Evolutionary conservation across 2,797 vertebrate genomes (phyloP).

Genomic region (Muraenolepis orangiensis): DNA sequence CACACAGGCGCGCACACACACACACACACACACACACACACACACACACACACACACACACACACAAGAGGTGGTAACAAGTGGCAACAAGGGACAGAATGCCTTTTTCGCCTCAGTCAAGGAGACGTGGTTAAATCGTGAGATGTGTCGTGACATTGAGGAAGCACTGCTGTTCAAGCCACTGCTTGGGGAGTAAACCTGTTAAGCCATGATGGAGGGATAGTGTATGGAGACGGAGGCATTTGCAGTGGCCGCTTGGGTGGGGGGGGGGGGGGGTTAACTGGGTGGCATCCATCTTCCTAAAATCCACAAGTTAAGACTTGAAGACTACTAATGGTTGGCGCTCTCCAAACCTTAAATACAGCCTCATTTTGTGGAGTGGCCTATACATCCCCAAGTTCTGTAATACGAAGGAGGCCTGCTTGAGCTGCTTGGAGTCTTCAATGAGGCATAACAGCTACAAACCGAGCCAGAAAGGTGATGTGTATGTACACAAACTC

Average conservation of each 20-base stretch:
- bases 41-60: not conserved
- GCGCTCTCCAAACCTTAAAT: too few relatives aligned
- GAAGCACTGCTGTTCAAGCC: constrained; percentile 12
- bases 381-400: not conserved
- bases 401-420: not conserved
- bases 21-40: not conserved
- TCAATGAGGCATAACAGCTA: not conserved
- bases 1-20: too few relatives aligned
- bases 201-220: not conserved
- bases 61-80: not conserved
- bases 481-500: not conserved
- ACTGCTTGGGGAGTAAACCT: not conserved
- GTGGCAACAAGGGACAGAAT: not conserved
- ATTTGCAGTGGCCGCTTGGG: too few relatives aligned
- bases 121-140: constrained; percentile 19
- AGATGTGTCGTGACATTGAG: not conserved
- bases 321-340: too few relatives aligned
- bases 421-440: not conserved
- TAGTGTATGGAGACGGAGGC: not conserved
- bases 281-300: too few relatives aligned
- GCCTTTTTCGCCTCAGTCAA: constrained; percentile 26
- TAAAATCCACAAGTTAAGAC: too few relatives aligned
- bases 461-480: not conserved
- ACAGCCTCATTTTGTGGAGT: not conserved
- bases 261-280: too few relatives aligned